Base-by-base conservation (phyloP, 2,113 vertebrate species). In the Sinocyclocheilus anophthalmus region DNA sequence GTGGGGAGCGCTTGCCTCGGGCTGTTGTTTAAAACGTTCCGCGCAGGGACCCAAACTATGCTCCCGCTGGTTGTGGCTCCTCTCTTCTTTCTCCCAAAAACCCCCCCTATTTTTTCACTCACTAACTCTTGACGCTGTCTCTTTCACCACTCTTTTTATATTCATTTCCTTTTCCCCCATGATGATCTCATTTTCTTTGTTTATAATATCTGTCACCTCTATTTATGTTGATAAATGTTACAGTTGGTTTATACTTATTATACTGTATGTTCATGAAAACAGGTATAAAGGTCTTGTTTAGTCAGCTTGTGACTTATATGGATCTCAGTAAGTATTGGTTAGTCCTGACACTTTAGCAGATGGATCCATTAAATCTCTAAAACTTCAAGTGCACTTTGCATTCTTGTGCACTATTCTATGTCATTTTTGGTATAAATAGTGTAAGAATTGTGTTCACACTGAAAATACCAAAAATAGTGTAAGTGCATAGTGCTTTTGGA, bases 81-180 rank as follows among this genome's bases (percentile, higher is more conserved):
- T n/a, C n/a, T n/a, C n/a, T n/a, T n/a, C n/a, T n/a, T n/a, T 91
- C 92, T 92, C 91, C 93, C 76, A 85, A 92, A n/a, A n/a, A n/a
- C n/a, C n/a, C 93, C 93, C 88, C 91, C 93, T 39, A 39, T n/a
- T 90, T 70, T 69, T 33, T 69, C 87, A 85, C 90, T 78, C 77
- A 3, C 76, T 48, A n/a, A n/a, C n/a, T n/a, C n/a, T n/a, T n/a
- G n/a, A n/a, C n/a, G n/a, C 84, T 76, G 81, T 89, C 78, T 89
- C 78, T 83, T 48, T 50, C 73, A 48, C n/a, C 84, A 63, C 84
- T 85, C 24, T 57, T 48, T 42, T 24, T n/a, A n/a, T 37, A 42
- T 26, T 24, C 48, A 16, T 77, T 79, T 81, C n/a, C n/a, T n/a
- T n/a, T n/a, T n/a, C n/a, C n/a, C 73, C n/a, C 33, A 0, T 90